Base-by-base conservation (phyloP, 2,113 vertebrate genomes). In the Ovibos moschatus region DNA sequence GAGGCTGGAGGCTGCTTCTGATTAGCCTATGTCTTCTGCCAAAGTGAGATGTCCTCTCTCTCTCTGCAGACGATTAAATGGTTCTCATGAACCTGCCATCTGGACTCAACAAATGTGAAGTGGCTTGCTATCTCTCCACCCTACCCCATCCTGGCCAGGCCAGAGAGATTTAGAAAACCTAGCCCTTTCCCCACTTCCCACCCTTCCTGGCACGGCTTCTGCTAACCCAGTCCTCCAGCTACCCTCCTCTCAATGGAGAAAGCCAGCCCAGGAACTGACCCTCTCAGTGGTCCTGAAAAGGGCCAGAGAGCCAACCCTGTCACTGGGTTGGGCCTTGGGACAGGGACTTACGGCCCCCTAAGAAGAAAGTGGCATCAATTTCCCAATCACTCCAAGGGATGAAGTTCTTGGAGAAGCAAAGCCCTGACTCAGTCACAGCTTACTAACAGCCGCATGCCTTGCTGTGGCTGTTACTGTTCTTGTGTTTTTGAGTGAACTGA, bases 81-180 rank as follows among this genome's bases (percentile, higher is more conserved):
- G 86, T 97, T 98, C 97, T 97, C 96, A 98, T 3, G 30, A 60
- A 97, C 82, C 87, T 16, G 15, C 81, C 96, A 95, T 97, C 97
- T 98, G 97, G 97, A 50, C 27, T 89, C 67, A 45, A 83, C 74
- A 43, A 47, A 95, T 36, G 55, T 87, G 58, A 53, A 86, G n/a
- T 27, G 40, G 81, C 36, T 87, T 53, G 8, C 36, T 64, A 47
- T 50, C 19, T 95, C 62, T 92, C 87, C 64, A 76, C 67, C 83
- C 47, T 55, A 47, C 43, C 15, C 85, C 53, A 84, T 60, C 94
- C 93, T 30, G 27, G 12, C 21, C 51, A 89, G 55, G 86, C 82
- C 87, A 93, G 30, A 2, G 27, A 96, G 47, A 62, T 27, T 67
- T 51, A 71, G 53, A 79, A 57, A 50, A 82, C 55, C 25, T 23